Conservation (phyloP, 2,888 invertebrate species). For the Abrostola triplasia region DNA sequence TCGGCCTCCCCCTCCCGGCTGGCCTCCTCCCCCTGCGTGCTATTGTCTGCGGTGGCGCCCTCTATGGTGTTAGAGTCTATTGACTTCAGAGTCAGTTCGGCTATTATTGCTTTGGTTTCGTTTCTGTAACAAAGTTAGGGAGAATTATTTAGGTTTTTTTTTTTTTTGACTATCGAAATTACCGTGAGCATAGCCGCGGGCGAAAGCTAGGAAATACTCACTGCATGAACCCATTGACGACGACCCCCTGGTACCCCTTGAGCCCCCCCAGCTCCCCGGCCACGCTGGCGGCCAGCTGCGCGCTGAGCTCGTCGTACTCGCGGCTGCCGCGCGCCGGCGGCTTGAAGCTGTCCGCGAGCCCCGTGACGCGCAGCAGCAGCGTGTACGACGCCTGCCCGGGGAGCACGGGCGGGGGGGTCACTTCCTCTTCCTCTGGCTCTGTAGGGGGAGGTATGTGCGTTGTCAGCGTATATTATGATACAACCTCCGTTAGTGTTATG, state of each 20-base stretch:
- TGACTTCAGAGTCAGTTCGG: constrained; percentile 92
- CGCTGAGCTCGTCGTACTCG: constrained; percentile 92
- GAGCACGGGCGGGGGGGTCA: constrained; percentile 88
- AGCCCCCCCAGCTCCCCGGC: constrained; percentile 56
- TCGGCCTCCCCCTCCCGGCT: constrained; percentile 89
- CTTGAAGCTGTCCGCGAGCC: constrained; percentile 93
- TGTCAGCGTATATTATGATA: neutral
- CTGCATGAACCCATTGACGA: constrained; percentile 92
- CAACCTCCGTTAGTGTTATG: too few species aligned
- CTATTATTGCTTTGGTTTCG: constrained; percentile 91
- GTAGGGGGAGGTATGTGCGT: constrained; percentile 18
- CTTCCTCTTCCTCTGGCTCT: constrained; percentile 88
- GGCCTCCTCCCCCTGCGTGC: constrained; percentile 87
- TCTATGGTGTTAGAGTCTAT: constrained; percentile 91
- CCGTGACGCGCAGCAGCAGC: constrained; percentile 92
- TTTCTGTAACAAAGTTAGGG: constrained; percentile 71
- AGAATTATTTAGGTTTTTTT: too few species aligned
- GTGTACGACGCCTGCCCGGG: constrained; percentile 91
- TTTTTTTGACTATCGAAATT: neutral
- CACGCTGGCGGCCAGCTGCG: constrained; percentile 76
- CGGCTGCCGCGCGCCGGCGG: constrained; percentile 91
- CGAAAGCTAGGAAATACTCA: constrained; percentile 70
- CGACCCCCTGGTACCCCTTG: constrained; percentile 91
- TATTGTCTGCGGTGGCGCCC: constrained; percentile 78
- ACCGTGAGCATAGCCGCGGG: too few species aligned